phyloP scores from a whole-genome alignment of 2,797 vertebrate species.

The Neomorphus geoffroyi region DNA sequence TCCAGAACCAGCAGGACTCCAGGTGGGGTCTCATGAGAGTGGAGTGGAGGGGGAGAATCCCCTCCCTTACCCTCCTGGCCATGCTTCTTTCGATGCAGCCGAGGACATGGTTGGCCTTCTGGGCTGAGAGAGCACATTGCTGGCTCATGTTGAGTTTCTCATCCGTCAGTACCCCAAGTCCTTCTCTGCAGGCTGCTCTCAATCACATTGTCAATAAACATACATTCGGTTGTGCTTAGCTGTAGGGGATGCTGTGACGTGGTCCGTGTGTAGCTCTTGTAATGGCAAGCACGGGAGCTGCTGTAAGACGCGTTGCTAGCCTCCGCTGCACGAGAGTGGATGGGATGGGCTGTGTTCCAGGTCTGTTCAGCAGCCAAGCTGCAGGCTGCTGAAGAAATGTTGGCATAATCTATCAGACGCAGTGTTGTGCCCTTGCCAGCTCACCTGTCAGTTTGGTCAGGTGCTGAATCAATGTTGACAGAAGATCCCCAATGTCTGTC shows the following conservation, averaged over 20 bases:
- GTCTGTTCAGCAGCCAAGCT: neutral
- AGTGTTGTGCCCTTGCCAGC: neutral
- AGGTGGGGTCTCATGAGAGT: too few species aligned
- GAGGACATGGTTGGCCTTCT: too few species aligned
- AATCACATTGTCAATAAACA: too few species aligned
- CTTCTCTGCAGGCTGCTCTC: too few species aligned
- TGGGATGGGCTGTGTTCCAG: neutral
- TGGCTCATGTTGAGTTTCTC: too few species aligned
- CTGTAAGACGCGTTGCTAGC: neutral
- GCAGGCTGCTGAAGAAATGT: neutral
- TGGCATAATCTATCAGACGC: neutral
- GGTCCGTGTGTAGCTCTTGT: neutral
- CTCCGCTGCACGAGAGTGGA: neutral
- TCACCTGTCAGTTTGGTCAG: slow-evolving; percentile 3
- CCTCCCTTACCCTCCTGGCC: too few species aligned
- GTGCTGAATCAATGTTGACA: neutral
- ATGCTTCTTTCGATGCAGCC: too few species aligned
- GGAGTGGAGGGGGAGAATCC: too few species aligned
- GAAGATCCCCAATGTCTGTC: neutral
- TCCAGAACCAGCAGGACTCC: too few species aligned
- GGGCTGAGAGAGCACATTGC: too few species aligned
- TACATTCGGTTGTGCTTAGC: neutral
- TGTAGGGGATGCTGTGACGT: neutral
- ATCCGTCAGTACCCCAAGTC: too few species aligned
- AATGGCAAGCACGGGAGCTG: neutral